Percentiles rank a stretch among this genome's conserved stretches.
phyloP scores from a whole-genome alignment of 2,797 vertebrate species.

The Rhinogobio ventralis region DNA sequence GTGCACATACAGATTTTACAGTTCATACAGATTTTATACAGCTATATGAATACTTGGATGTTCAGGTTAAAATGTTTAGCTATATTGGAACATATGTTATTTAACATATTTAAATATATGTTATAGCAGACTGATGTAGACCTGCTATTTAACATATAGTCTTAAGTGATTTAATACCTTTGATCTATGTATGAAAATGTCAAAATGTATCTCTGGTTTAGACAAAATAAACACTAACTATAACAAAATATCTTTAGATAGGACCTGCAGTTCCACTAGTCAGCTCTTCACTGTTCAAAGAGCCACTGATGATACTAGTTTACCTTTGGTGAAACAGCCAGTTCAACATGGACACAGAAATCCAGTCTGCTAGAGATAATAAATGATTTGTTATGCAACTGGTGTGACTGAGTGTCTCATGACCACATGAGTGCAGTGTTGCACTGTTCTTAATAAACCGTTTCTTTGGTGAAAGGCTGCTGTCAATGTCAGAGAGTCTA shows the following conservation, averaged over 20 bases:
- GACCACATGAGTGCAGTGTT: slow-evolving; percentile 17
- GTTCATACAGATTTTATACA: neutral
- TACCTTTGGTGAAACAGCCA: neutral
- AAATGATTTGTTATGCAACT: neutral
- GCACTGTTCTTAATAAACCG: neutral
- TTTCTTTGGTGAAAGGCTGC: neutral
- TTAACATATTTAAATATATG: neutral
- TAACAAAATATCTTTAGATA: neutral
- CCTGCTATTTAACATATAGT: neutral
- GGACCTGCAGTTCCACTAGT: neutral
- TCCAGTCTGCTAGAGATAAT: neutral
- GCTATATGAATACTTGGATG: neutral
- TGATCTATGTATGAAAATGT: neutral
- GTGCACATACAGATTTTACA: neutral
- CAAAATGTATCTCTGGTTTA: neutral
- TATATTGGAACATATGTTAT: neutral
- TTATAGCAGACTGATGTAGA: too few species aligned
- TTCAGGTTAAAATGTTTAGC: neutral
- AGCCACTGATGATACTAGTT: neutral
- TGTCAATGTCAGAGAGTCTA: neutral
- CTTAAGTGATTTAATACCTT: neutral
- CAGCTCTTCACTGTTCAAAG: neutral
- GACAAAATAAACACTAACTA: neutral
- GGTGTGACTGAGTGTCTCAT: neutral
- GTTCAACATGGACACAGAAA: neutral